Conservation (phyloP, 2,113 vertebrate species). For the Thunnus thynnus region DNA sequence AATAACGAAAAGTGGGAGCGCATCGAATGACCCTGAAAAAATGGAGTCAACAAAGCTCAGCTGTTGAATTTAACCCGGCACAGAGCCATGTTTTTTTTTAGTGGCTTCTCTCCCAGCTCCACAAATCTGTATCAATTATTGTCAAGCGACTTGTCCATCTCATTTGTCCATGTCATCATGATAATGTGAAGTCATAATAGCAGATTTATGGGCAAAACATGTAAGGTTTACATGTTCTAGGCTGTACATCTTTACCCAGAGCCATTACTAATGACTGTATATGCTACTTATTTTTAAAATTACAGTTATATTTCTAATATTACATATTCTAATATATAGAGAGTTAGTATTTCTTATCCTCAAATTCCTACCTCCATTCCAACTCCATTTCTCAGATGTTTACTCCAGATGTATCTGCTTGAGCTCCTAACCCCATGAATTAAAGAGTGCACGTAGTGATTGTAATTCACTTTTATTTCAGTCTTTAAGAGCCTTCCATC, state of each 20-base stretch:
- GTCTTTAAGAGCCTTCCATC: not conserved
- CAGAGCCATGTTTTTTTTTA: constrained; percentile 17
- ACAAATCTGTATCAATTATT: not conserved
- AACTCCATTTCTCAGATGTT: not conserved
- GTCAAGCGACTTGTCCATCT: not conserved
- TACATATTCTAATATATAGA: not conserved
- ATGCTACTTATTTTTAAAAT: too few species aligned
- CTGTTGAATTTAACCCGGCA: constrained; percentile 19
- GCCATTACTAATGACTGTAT: too few species aligned
- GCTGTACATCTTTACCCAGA: too few species aligned
- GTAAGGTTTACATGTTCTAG: too few species aligned
- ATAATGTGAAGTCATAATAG: too few species aligned
- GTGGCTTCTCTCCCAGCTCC: not conserved
- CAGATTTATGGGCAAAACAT: too few species aligned
- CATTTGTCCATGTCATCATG: too few species aligned
- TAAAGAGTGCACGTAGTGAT: constrained; percentile 9
- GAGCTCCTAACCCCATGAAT: constrained; percentile 21
- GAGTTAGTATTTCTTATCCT: not conserved
- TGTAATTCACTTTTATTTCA: constrained; percentile 18
- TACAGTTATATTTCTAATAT: not conserved
- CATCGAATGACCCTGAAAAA: constrained; percentile 46
- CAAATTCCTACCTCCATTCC: not conserved
- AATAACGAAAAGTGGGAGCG: constrained; percentile 47
- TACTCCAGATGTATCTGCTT: constrained; percentile 4
- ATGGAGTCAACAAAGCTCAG: constrained; percentile 34